Evolutionary conservation across 2,888 invertebrate genomes (phyloP).

Genomic region (Melikaiella ostensackeni): DNA sequence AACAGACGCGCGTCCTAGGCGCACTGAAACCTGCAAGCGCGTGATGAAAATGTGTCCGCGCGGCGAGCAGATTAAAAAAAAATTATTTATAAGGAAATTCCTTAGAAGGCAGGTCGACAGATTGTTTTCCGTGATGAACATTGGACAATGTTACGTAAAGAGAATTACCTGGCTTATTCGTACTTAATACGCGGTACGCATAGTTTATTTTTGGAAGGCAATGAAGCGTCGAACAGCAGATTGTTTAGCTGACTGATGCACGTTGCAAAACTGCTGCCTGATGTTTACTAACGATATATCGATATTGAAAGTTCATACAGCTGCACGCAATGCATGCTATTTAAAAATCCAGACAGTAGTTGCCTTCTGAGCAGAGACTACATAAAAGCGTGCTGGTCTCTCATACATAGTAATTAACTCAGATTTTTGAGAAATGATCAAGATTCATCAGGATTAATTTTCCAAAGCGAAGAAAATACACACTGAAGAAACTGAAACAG

Average conservation of each 20-base stretch:
- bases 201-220: slow-evolving; percentile 54
- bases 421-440: neutral
- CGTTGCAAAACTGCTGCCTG: slow-evolving; percentile 31
- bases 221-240: slow-evolving; percentile 50
- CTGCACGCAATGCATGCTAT: slow-evolving; percentile 7
- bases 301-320: slow-evolving; percentile 22
- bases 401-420: neutral
- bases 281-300: slow-evolving; percentile 34
- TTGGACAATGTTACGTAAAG: slow-evolving; percentile 40
- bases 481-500: too few relatives aligned
- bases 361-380: slow-evolving; percentile 3
- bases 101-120: slow-evolving; percentile 2
- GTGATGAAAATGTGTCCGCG: too few relatives aligned
- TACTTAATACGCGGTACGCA: slow-evolving; percentile 40
- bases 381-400: slow-evolving; percentile 2
- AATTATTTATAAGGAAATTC: slow-evolving; percentile 18
- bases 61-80: too few relatives aligned
- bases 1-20: too few relatives aligned
- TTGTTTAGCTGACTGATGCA: slow-evolving; percentile 42
- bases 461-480: too few relatives aligned
- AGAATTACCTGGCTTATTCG: slow-evolving; percentile 39
- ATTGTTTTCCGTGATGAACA: slow-evolving; percentile 39
- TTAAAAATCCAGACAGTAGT: slow-evolving; percentile 16
- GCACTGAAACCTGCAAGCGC: too few relatives aligned
- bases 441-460: neutral